phyloP scores from a whole-genome alignment of 2,113 vertebrate species.

The Himantopus leucocephalus region DNA sequence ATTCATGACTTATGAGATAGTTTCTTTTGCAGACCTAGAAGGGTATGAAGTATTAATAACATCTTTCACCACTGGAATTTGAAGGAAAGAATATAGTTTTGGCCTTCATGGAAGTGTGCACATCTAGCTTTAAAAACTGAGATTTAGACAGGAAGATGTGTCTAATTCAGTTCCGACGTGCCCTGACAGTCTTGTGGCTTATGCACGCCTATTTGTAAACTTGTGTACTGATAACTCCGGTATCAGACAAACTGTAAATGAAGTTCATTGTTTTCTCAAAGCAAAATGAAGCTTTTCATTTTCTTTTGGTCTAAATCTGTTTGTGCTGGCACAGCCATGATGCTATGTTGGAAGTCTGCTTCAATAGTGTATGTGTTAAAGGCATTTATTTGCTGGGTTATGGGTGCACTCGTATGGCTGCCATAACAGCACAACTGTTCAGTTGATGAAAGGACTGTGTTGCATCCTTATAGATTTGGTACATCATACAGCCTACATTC shows the following conservation, averaged over 20 bases:
- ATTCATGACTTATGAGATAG: not conserved
- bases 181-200: not conserved
- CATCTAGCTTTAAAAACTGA: not conserved
- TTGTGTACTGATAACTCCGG: rapidly evolving
- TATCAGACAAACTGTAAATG: not conserved
- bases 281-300: not conserved
- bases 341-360: not conserved
- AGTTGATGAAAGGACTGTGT: rapidly evolving
- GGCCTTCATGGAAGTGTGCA: not conserved
- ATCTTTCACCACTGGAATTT: not conserved
- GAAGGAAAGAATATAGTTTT: not conserved
- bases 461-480: not conserved
- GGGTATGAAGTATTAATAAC: not conserved
- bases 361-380: not conserved
- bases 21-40: not conserved
- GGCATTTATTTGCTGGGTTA: not conserved
- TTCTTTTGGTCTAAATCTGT: not conserved
- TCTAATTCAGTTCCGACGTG: rapidly evolving
- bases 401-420: not conserved
- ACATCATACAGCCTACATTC: not conserved
- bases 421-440: rapidly evolving
- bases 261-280: not conserved
- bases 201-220: not conserved
- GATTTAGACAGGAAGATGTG: not conserved
- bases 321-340: not conserved